Evolutionary conservation across 2,888 invertebrate species (phyloP).

Genomic region (Germaria angustata): DNA sequence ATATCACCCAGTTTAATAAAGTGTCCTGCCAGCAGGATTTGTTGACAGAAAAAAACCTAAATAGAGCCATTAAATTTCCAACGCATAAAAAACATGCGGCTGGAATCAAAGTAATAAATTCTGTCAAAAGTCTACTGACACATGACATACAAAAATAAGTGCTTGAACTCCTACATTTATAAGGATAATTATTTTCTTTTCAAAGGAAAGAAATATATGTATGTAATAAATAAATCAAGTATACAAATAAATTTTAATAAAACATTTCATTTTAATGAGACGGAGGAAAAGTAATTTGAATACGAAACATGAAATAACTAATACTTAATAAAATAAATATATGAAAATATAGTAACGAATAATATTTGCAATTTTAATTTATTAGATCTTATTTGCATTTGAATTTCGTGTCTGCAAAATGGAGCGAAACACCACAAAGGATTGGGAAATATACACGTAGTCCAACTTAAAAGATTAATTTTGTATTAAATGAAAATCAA

Average conservation of each 20-base stretch:
- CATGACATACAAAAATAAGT: slow-evolving; percentile 25
- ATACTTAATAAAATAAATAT: background rate
- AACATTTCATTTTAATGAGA: slow-evolving; percentile 3
- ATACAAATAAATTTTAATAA: slow-evolving; percentile 50
- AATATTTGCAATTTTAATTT: no score
- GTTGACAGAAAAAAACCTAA: background rate
- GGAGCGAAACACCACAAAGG: no score
- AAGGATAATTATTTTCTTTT: background rate
- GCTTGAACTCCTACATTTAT: background rate
- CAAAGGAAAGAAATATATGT: background rate
- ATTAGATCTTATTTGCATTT: no score
- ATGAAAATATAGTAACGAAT: no score
- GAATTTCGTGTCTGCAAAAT: no score
- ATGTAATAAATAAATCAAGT: slow-evolving; percentile 15
- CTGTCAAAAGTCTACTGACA: slow-evolving; percentile 31
- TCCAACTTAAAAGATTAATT: no score
- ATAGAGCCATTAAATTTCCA: slow-evolving; percentile 4
- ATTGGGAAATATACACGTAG: no score
- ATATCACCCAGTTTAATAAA: background rate
- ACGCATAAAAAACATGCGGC: slow-evolving; percentile 8
- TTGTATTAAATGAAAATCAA: no score
- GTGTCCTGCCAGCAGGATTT: background rate
- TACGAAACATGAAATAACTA: background rate
- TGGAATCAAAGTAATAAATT: slow-evolving; percentile 38
- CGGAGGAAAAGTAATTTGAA: background rate